Evolutionary conservation across 2,888 invertebrate genomes (phyloP).

Genomic region (Drosophila koepferae): DNA sequence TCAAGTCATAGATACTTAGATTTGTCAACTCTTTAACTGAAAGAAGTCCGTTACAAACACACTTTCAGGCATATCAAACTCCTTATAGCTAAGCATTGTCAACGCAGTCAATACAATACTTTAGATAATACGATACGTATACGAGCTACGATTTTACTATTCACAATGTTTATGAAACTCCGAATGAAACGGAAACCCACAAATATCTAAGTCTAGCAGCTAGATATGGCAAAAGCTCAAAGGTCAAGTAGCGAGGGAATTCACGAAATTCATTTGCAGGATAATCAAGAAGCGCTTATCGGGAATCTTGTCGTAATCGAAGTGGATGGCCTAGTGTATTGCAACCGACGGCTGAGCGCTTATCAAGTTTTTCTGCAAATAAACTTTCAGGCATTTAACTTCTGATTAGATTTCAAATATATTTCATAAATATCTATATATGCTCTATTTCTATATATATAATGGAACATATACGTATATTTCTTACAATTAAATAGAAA

Average conservation of each 20-base stretch:
- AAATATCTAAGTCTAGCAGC: neutral
- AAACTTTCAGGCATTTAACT: neutral
- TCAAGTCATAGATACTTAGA: too few species aligned
- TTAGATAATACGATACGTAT: too few species aligned
- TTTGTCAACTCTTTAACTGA: too few species aligned
- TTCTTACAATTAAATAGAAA: too few species aligned
- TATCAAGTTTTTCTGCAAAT: neutral
- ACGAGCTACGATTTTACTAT: too few species aligned
- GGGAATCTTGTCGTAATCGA: neutral
- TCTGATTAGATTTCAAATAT: neutral
- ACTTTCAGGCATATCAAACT: too few species aligned
- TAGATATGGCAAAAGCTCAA: neutral
- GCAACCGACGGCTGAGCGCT: neutral
- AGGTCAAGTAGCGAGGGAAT: neutral
- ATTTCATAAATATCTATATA: neutral
- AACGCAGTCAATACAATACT: too few species aligned
- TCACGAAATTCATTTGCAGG: neutral
- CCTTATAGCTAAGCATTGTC: too few species aligned
- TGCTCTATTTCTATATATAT: neutral
- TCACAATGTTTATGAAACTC: neutral
- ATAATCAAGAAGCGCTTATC: slow-evolving; percentile 1
- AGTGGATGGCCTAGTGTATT: neutral
- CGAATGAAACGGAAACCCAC: rapidly evolving
- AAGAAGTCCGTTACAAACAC: too few species aligned
- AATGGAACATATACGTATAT: neutral